Percentiles rank a stretch among this genome's conserved stretches.
These are phyloP conservation scores for Sarcophaga subvicina DNA, from an alignment of 2,888 invertebrate species.

Conservation along the genomic window DNA sequence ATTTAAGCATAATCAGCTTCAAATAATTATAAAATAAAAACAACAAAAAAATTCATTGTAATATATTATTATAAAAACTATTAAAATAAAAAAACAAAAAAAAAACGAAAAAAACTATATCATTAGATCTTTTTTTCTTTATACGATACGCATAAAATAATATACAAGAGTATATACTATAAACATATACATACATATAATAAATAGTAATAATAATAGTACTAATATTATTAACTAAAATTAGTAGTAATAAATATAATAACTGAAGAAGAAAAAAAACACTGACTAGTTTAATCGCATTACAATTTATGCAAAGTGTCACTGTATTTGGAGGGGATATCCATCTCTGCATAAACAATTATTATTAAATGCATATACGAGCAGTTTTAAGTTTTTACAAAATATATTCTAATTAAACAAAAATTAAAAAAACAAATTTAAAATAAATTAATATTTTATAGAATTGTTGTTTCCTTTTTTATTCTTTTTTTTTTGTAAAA, in stretches of 20 bases:
- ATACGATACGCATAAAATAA: background rate
- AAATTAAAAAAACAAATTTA: background rate
- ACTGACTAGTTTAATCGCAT: slow-evolving; percentile 61
- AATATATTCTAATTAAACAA: slow-evolving; percentile 51
- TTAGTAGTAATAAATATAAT: slow-evolving; percentile 24
- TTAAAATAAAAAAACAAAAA: slow-evolving; percentile 25
- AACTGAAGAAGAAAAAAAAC: slow-evolving; percentile 7
- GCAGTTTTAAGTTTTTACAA: slow-evolving; percentile 43
- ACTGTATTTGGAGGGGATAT: too few species aligned
- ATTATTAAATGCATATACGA: slow-evolving; percentile 4
- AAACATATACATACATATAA: slow-evolving; percentile 5
- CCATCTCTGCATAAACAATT: background rate
- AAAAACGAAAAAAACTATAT: slow-evolving; percentile 3
- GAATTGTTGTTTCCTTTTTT: slow-evolving; percentile 55
- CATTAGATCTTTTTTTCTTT: too few species aligned
- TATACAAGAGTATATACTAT: background rate
- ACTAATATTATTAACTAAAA: slow-evolving; percentile 21
- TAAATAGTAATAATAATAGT: background rate
- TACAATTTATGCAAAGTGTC: slow-evolving; percentile 1
- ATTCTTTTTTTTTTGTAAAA: too few species aligned
- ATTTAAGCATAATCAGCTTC: slow-evolving; percentile 27
- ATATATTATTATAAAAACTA: background rate
- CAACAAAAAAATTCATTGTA: background rate
- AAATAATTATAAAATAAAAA: slow-evolving; percentile 2
- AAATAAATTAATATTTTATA: slow-evolving; percentile 41